Evolutionary conservation across 1,140 invertebrate genomes (phyloP).

Genomic region (Diorhabda sublineata): DNA sequence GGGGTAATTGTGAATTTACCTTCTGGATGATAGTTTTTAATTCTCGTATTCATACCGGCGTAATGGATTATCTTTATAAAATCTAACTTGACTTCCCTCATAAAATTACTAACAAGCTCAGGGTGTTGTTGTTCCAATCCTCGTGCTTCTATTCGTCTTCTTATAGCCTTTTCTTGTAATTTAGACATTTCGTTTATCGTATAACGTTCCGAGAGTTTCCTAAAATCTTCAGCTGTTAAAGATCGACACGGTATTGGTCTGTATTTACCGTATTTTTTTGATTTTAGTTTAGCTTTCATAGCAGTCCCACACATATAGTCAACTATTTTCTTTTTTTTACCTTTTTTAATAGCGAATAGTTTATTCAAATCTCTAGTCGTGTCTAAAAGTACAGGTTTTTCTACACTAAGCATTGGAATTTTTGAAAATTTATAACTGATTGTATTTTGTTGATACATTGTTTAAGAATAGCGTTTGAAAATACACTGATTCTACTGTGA

Average conservation of each 20-base stretch:
- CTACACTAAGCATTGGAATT: slow-evolving; percentile 2
- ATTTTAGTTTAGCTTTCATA: slow-evolving; percentile 23
- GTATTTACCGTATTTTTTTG: neutral
- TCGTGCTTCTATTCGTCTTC: slow-evolving; percentile 24
- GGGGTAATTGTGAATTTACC: slow-evolving; percentile 22
- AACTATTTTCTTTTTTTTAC: slow-evolving; percentile 21
- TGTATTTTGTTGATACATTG: slow-evolving; percentile 11
- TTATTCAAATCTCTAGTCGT: slow-evolving; percentile 21
- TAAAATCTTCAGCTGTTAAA: slow-evolving; percentile 21
- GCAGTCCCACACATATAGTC: slow-evolving; percentile 27
- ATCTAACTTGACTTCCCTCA: slow-evolving; percentile 29
- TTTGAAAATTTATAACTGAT: slow-evolving; percentile 13
- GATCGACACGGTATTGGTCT: neutral
- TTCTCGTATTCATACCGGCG: slow-evolving; percentile 26
- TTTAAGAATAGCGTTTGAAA: neutral
- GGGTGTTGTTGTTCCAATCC: slow-evolving; percentile 26
- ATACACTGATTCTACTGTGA: neutral
- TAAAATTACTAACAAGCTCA: slow-evolving; percentile 25
- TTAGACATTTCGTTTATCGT: slow-evolving; percentile 32
- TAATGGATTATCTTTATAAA: slow-evolving; percentile 28
- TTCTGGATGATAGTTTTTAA: slow-evolving; percentile 21
- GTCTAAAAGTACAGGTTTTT: slow-evolving; percentile 17
- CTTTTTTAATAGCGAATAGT: slow-evolving; percentile 16
- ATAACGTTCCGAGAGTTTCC: slow-evolving; percentile 24
- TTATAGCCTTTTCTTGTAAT: slow-evolving; percentile 31